These are phyloP conservation scores for Bellardia pandia DNA, from an alignment of 2,888 invertebrate species.

Conservation along the genomic window DNA sequence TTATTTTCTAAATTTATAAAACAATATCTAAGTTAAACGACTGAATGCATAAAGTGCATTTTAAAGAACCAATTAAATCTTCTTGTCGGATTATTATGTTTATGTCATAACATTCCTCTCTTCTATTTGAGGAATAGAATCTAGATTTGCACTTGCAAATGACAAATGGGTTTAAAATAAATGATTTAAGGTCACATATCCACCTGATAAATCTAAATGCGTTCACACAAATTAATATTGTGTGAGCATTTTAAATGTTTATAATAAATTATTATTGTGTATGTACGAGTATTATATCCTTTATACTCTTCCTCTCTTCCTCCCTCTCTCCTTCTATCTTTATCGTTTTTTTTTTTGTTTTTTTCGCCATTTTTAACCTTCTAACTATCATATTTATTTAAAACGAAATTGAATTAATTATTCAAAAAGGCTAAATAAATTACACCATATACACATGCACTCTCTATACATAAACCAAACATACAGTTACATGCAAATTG, in stretches of 20 bases:
- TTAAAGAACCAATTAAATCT: too few relatives aligned
- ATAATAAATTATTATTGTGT: conserved; percentile 46
- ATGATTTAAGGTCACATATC: conserved; percentile 17
- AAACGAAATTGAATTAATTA: conserved; percentile 64
- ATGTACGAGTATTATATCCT: neutral
- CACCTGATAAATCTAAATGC: conserved; percentile 37
- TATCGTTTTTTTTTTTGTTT: too few relatives aligned
- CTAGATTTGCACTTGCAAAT: neutral
- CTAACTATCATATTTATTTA: conserved; percentile 63
- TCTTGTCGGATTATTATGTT: too few relatives aligned
- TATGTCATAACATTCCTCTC: too few relatives aligned
- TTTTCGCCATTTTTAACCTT: conserved; percentile 59
- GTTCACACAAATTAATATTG: conserved; percentile 11
- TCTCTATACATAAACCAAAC: too few relatives aligned
- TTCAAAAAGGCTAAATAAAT: conserved; percentile 57
- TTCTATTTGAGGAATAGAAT: too few relatives aligned
- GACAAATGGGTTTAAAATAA: conserved; percentile 25
- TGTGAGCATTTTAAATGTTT: conserved; percentile 47
- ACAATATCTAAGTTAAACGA: too few relatives aligned
- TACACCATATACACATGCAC: conserved; percentile 27
- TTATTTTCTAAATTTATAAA: too few relatives aligned
- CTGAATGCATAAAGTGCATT: too few relatives aligned
- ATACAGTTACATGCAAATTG: neutral
- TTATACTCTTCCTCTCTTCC: neutral
- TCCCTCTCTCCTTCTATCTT: neutral